These are phyloP conservation scores for Hylyphantes graminicola DNA, from an alignment of 1,140 invertebrate genomes.

Conservation along the genomic window DNA sequence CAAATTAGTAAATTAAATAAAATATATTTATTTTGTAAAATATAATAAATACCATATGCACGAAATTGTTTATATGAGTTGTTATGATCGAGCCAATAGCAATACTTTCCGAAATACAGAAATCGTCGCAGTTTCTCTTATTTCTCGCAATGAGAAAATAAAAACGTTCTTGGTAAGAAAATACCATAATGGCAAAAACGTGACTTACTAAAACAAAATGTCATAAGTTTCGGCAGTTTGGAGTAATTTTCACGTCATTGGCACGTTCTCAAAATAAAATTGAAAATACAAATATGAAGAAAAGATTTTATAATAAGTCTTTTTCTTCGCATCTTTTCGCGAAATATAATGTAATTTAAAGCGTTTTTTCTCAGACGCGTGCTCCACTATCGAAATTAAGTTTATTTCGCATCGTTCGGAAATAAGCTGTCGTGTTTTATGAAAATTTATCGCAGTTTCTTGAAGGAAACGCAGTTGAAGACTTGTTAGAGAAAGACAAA, in stretches of 20 bases:
- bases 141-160: too few relatives aligned
- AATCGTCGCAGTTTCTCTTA: too few relatives aligned
- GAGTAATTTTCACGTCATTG: slow-evolving; percentile 39
- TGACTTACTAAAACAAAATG: slow-evolving; percentile 31
- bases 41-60: too few relatives aligned
- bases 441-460: slow-evolving; percentile 16
- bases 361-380: slow-evolving; percentile 30
- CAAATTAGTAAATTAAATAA: too few relatives aligned
- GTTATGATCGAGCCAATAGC: too few relatives aligned
- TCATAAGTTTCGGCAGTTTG: slow-evolving; percentile 26
- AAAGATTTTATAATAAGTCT: slow-evolving; percentile 13
- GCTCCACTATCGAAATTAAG: slow-evolving; percentile 34
- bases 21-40: too few relatives aligned
- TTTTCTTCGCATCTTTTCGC: slow-evolving; percentile 17
- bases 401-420: background rate
- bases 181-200: slow-evolving; percentile 21
- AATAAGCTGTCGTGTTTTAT: background rate
- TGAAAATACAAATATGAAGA: slow-evolving; percentile 38
- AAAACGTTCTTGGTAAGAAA: background rate
- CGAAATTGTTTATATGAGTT: too few relatives aligned
- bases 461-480: background rate
- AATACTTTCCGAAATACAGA: too few relatives aligned
- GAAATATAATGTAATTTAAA: slow-evolving; percentile 24
- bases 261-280: slow-evolving; percentile 42
- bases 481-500: background rate